These are phyloP conservation scores for Melanchra persicariae DNA, from an alignment of 2,888 invertebrate species.

Conservation along the genomic window DNA sequence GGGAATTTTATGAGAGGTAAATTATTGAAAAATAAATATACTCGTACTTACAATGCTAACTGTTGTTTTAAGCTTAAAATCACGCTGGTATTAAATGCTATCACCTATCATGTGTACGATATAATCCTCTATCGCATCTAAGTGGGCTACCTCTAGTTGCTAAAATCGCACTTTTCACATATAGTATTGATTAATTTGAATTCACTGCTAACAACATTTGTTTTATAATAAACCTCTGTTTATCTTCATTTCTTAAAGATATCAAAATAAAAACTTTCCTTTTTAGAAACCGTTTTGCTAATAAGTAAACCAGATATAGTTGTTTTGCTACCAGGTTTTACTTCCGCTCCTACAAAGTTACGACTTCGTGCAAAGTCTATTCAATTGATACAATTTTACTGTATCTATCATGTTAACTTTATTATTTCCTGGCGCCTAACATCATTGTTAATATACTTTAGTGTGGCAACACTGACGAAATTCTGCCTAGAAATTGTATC, in stretches of 20 bases:
- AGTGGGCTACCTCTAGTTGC: neutral
- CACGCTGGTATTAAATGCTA: conserved; percentile 48
- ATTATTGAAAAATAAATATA: conserved; percentile 65
- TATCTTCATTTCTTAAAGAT: neutral
- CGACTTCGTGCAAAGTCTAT: conserved; percentile 21
- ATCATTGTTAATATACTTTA: conserved; percentile 47
- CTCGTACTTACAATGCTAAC: conserved; percentile 61
- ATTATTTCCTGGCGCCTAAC: conserved; percentile 58
- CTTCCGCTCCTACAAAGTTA: conserved; percentile 23
- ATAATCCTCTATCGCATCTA: conserved; percentile 15
- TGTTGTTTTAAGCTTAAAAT: conserved; percentile 60
- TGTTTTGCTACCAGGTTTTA: conserved; percentile 21
- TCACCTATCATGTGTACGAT: conserved; percentile 33
- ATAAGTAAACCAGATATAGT: conserved; percentile 15
- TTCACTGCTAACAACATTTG: conserved; percentile 8
- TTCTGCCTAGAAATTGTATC: conserved; percentile 59
- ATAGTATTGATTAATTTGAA: neutral
- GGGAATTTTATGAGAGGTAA: conserved; percentile 87
- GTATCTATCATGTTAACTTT: conserved; percentile 36
- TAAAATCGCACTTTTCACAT: conserved; percentile 7
- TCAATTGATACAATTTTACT: conserved; percentile 34
- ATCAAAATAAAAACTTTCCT: conserved; percentile 8
- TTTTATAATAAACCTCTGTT: neutral
- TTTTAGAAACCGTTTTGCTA: conserved; percentile 18
- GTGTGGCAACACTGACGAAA: conserved; percentile 61